Base-by-base conservation (phyloP, 2,113 vertebrate genomes). In the Perca fluviatilis region DNA sequence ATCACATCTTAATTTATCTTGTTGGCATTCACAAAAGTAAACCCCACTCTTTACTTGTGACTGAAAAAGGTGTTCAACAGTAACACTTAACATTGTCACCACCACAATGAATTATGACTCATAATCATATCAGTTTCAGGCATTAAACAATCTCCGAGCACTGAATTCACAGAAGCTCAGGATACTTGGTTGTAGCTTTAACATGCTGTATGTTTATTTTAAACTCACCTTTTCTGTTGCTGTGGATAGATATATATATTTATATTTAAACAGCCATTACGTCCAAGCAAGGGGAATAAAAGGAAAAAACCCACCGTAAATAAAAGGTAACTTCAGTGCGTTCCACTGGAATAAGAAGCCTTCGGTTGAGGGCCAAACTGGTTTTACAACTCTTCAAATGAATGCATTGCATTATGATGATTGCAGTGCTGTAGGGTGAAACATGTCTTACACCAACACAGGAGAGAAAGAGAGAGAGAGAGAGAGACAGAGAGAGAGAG, bases 361-460 rank as follows among this genome's bases (percentile, higher is more conserved):
- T 71, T 27, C 50, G 51, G 65, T 40, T 23, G 53, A 70, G 15
- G 47, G 63, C 5, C 2, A 83, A 94, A 95, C 93, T 75, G 90
- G 94, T 95, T 94, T 74, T 69, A 70, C 92, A 33, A 58, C 86
- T 89, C 80, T 47, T 58, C 27, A 54, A 12, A 30, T 36, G 64
- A 82, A 84, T 57, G 71, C 36, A 33, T 14, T 30, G 50, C 30
- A 33, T n/a, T 64, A 23, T 49, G 58, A 74, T 43, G 63, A 80
- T 56, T 47, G 74, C 49, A 43, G 36, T 13, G 47, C 25, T 61
- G 25, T 23, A 14, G 46, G 60, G 49, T 25, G 63, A 75, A 46
- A 74, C 66, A 5, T 13, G 63, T 40, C 70, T 70, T 5, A 81
- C 19, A 36, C 12, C 21, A 43, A 68, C 49, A 77, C 56, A 58